Base-by-base conservation (phyloP, 2,888 invertebrate genomes). In the Hydroisotoma schaefferi region DNA sequence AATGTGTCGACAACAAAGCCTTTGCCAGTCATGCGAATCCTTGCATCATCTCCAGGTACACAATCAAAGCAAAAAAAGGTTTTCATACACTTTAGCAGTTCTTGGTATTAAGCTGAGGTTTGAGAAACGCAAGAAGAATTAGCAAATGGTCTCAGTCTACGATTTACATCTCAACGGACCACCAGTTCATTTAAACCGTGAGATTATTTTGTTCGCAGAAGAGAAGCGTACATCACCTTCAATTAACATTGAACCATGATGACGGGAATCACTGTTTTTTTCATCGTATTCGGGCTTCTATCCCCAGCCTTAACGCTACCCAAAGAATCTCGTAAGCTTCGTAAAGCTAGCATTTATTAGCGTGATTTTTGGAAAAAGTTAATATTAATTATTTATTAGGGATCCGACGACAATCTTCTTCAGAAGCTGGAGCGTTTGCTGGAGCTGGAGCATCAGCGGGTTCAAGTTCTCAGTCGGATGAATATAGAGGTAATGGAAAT, bases 341-440 rank as follows among this genome's bases (percentile, higher is more conserved):
- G 5, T 18, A 15, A 40, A 10, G n/a, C 20, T 5, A 18, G 15
- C n/a, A 20, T 33, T 33, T 33, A 10, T 33, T 10, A 33, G 33
- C 33, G 8, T 40, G 15, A 18, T 40, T 40, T 40, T 10, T 15
- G 15, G 40, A 20, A 40, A 40, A 33, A 10, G 8, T 10, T 10
- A 15, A 33, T 33, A 10, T 15, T 8, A 33, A n/a, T 20, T 10
- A 10, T 22, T 53, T 53, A 53, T 33, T 22, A 58, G 58, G 58
- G 33, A 20, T 58, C 33, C 51, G 44, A 27, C 52, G 58, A 53
- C 37, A 58, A 58, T 10, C 37, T 15, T 18, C 57, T 38, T 38
- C 58, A 18, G 26, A 37, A 28, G 44, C 59, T 23, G 57, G 29
- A 52, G 40, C 22, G 20, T 5, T 37, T 40, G 26, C 51, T 8